These are phyloP conservation scores for Macrobrachium nipponense DNA, from an alignment of 1,140 invertebrate species.

Conservation along the genomic window DNA sequence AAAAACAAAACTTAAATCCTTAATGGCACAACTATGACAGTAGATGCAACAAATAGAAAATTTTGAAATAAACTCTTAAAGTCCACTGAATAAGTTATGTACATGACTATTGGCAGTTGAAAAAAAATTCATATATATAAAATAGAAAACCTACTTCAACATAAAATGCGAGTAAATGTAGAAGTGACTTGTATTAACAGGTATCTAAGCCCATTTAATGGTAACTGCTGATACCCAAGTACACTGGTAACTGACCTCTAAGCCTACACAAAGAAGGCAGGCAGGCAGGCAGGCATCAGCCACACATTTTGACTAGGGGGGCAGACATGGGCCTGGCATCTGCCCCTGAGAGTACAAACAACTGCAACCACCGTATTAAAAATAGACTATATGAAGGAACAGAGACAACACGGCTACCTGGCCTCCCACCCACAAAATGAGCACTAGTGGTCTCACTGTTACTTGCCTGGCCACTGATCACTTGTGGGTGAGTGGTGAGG, in stretches of 20 bases:
- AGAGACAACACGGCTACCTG: conserved; percentile 44
- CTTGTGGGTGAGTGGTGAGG: conserved; percentile 23
- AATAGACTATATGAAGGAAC: conserved; percentile 61
- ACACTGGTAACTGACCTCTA: conserved; percentile 48
- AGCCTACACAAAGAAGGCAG: conserved; percentile 11
- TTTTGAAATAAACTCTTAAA: conserved; percentile 58
- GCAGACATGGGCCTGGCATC: conserved; percentile 44
- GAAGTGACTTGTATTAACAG: conserved; percentile 38
- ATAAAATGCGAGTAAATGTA: conserved; percentile 11
- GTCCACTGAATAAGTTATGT: conserved; percentile 50
- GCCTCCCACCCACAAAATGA: conserved; percentile 20
- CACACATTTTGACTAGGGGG: conserved; percentile 47
- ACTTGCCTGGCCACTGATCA: not conserved
- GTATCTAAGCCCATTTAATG: conserved; percentile 49
- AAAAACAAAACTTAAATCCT: conserved; percentile 41
- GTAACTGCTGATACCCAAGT: conserved; percentile 53
- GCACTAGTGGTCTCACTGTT: not conserved
- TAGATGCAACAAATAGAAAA: conserved; percentile 57
- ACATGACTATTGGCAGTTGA: conserved; percentile 42
- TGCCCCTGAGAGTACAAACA: conserved; percentile 50
- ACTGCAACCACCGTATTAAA: conserved; percentile 60
- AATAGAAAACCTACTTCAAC: conserved; percentile 42
- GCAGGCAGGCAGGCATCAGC: not conserved
- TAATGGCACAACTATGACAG: conserved; percentile 56
- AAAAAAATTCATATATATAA: conserved; percentile 34